Conservation (phyloP, 2,113 vertebrate genomes). For the Chinchilla lanigera region DNA sequence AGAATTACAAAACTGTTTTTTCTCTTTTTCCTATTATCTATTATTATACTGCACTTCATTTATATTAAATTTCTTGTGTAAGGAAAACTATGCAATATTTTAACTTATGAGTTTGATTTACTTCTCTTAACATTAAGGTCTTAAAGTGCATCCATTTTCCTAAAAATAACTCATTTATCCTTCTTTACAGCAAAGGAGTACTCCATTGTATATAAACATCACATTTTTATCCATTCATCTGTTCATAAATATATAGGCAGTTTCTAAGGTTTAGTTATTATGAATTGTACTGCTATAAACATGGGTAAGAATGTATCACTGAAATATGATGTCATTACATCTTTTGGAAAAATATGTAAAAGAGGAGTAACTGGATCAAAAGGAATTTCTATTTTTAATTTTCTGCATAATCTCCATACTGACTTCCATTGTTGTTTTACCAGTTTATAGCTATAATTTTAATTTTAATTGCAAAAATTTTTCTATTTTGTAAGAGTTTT, state of each 20-base stretch:
- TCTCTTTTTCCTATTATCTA: not conserved
- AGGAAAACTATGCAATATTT: not conserved
- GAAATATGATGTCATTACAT: not conserved
- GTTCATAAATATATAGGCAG: not conserved
- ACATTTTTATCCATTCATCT: not conserved
- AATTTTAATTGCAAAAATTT: not conserved
- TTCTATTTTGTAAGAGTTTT: not conserved
- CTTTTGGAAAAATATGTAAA: not conserved
- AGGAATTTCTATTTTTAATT: not conserved
- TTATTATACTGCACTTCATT: not conserved
- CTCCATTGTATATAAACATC: not conserved
- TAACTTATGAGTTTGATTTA: not conserved
- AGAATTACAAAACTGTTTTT: not conserved
- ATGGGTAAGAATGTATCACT: not conserved
- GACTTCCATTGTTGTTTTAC: not conserved
- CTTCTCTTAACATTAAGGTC: not conserved
- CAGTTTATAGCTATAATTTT: not conserved
- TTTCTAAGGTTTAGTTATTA: not conserved
- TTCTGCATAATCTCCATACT: not conserved
- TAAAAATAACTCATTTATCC: not conserved
- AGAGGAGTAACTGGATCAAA: not conserved
- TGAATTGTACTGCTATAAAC: not conserved
- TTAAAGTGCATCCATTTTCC: not conserved
- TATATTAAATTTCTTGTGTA: not conserved
- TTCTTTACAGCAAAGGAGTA: not conserved